A percentile compares a stretch with the other conserved stretches of the same genome.
Conservation (phyloP, 1,140 invertebrate species). For the Drosophila ohnishii region DNA sequence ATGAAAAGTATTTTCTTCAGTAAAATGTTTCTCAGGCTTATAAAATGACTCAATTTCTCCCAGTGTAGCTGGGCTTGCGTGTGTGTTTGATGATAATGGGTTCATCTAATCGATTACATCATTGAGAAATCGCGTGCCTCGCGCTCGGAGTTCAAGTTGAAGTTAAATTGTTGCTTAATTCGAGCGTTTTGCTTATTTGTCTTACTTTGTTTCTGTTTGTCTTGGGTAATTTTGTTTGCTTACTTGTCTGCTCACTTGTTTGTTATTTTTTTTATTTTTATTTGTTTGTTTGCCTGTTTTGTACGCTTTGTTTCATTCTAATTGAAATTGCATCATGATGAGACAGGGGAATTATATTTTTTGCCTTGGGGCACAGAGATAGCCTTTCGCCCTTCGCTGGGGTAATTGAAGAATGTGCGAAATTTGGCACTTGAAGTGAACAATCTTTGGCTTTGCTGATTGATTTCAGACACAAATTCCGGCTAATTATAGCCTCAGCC, state of each 20-base stretch:
- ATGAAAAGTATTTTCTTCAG: background rate
- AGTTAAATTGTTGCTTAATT: slow-evolving; percentile 70
- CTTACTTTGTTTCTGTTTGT: slow-evolving; percentile 32
- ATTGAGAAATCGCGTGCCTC: slow-evolving; percentile 53
- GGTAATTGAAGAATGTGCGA: slow-evolving; percentile 49
- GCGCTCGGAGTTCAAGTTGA: slow-evolving; percentile 68
- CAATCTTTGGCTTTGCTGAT: slow-evolving; percentile 22
- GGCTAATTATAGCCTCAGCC: slow-evolving; percentile 30
- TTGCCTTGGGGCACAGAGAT: slow-evolving; percentile 47
- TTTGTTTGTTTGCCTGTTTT: slow-evolving; percentile 49
- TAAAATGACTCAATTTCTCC: background rate
- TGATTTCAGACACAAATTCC: slow-evolving; percentile 29
- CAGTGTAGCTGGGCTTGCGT: slow-evolving; percentile 27
- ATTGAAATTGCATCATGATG: slow-evolving; percentile 55
- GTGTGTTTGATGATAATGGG: slow-evolving; percentile 33
- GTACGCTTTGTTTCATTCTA: slow-evolving; percentile 56
- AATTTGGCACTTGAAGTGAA: slow-evolving; percentile 17
- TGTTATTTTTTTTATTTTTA: slow-evolving; percentile 37
- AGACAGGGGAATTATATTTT: slow-evolving; percentile 13
- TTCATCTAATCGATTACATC: slow-evolving; percentile 67
- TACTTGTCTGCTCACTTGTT: slow-evolving; percentile 51
- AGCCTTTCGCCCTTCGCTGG: slow-evolving; percentile 18
- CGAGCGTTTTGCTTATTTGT: slow-evolving; percentile 61
- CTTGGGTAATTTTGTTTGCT: slow-evolving; percentile 48
- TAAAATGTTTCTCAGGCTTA: background rate